phyloP scores from a whole-genome alignment of 2,113 vertebrate genomes.

The Cichladusa arquata region DNA sequence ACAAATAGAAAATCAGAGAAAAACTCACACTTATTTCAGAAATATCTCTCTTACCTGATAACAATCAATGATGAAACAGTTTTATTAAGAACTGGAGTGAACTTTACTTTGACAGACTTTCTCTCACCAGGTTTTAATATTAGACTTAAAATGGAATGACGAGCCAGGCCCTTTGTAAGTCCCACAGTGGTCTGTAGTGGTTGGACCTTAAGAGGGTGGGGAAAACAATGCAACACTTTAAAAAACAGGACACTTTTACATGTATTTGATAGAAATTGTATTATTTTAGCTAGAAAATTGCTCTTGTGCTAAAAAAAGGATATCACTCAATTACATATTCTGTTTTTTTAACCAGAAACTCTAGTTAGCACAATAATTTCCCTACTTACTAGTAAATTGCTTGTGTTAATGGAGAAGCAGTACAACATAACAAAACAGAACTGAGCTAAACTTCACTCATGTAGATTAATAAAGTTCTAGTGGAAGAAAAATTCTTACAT shows the following conservation, averaged over 20 bases:
- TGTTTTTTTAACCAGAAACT: not conserved
- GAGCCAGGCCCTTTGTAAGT: conserved; percentile 80
- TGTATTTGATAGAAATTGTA: not conserved
- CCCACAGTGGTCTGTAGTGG: conserved; percentile 79
- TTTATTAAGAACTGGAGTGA: conserved; percentile 89
- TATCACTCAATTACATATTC: not conserved
- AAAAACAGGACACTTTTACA: not conserved
- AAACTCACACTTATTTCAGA: not conserved
- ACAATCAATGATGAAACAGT: conserved; percentile 91
- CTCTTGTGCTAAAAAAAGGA: not conserved
- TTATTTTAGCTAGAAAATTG: not conserved
- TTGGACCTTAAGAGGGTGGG: conserved; percentile 74
- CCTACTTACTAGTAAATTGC: not conserved
- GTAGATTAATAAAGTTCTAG: not conserved
- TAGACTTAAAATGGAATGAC: conserved; percentile 85
- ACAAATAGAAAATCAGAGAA: not conserved
- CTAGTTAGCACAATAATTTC: not conserved
- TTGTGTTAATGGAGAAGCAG: not conserved
- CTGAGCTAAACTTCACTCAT: not conserved
- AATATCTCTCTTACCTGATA: conserved; percentile 85
- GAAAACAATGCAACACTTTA: not conserved
- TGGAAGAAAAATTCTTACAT: not conserved
- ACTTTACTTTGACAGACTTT: conserved; percentile 86
- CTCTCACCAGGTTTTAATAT: conserved; percentile 90
- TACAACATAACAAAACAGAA: not conserved